phyloP scores from a whole-genome alignment of 2,888 invertebrate genomes.

The Lithodes maja region DNA sequence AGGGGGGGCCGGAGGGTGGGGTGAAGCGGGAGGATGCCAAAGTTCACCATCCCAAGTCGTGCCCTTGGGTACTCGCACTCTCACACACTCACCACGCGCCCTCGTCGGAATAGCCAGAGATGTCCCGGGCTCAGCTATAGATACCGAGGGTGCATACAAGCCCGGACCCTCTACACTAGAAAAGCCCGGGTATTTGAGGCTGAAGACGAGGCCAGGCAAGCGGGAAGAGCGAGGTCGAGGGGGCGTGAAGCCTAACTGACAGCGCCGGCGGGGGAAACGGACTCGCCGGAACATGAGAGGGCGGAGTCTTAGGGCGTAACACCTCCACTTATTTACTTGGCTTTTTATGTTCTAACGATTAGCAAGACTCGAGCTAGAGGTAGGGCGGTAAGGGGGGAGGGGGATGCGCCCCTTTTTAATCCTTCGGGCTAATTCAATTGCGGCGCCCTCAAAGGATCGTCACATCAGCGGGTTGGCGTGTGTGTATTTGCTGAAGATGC shows the following conservation, averaged over 20 bases:
- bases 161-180: not conserved
- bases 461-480: slow-evolving; percentile 5
- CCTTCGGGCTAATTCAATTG: slow-evolving; percentile 40
- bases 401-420: slow-evolving; percentile 24
- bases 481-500: not conserved
- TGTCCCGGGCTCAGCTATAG: too few relatives aligned
- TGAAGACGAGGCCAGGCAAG: slow-evolving; percentile 28
- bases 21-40: slow-evolving; percentile 19
- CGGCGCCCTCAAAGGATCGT: slow-evolving; percentile 8
- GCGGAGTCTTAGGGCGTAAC: slow-evolving; percentile 53
- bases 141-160: too few relatives aligned
- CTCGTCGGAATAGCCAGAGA: too few relatives aligned
- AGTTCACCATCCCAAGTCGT: slow-evolving; percentile 11
- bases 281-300: slow-evolving; percentile 20
- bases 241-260: slow-evolving; percentile 58
- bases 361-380: slow-evolving; percentile 48
- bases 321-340: slow-evolving; percentile 59
- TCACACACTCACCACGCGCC: slow-evolving; percentile 4
- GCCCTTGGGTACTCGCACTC: not conserved
- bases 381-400: slow-evolving; percentile 14
- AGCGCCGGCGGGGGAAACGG: slow-evolving; percentile 52
- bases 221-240: slow-evolving; percentile 39
- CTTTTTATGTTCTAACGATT: slow-evolving; percentile 60
- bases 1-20: not conserved
- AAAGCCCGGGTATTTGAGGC: slow-evolving; percentile 28